Evolutionary conservation across 2,797 vertebrate genomes (phyloP).

Genomic region (Carapus acus): DNA sequence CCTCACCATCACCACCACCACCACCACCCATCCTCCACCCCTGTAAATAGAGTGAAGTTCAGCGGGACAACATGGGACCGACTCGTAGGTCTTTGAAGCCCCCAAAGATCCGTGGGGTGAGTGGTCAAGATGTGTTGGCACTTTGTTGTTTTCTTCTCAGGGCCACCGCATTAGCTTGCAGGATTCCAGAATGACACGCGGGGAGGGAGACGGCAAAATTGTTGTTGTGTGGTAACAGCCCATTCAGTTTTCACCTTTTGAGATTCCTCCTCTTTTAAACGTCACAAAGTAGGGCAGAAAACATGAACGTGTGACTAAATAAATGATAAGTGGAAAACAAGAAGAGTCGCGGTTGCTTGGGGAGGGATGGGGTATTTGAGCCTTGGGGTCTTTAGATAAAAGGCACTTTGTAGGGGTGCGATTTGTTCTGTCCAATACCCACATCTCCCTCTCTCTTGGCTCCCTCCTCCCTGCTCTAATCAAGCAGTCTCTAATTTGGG

Average conservation of each 20-base stretch:
- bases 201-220: constrained; percentile 25
- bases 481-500: constrained; percentile 90
- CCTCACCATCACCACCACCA: too few relatives aligned
- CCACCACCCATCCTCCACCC: too few relatives aligned
- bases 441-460: constrained; percentile 72
- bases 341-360: constrained; percentile 77
- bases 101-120: constrained; percentile 43
- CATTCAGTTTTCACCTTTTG: constrained; percentile 78
- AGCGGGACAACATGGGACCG: constrained; percentile 68
- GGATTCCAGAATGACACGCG: constrained; percentile 62
- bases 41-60: constrained; percentile 65
- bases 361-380: constrained; percentile 73
- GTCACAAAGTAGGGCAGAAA: constrained; percentile 86
- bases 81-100: constrained; percentile 63
- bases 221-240: constrained; percentile 48
- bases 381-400: constrained; percentile 83
- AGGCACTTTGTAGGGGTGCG: constrained; percentile 90
- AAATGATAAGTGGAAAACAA: constrained; percentile 79
- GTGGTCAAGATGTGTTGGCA: constrained; percentile 34
- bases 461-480: constrained; percentile 72
- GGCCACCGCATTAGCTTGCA: constrained; percentile 38
- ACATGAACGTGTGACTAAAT: constrained; percentile 81
- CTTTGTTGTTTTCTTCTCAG: constrained; percentile 59
- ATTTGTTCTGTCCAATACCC: constrained; percentile 84
- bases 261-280: constrained; percentile 82